Base-by-base conservation (phyloP, 2,797 vertebrate genomes). In the Odontamblyopus lacepedii region DNA sequence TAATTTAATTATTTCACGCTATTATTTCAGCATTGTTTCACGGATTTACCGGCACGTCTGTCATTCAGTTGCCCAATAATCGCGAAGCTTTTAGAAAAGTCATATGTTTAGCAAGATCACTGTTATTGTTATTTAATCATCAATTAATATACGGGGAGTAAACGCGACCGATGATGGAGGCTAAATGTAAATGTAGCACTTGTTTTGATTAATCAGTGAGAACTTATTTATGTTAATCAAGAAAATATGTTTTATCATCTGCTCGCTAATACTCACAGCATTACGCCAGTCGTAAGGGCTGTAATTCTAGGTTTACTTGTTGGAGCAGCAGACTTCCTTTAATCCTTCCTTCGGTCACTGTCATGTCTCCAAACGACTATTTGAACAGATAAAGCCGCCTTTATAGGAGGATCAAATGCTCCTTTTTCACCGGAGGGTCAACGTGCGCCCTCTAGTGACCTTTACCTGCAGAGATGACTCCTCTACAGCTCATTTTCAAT, bases 401-500 rank as follows among this genome's bases (percentile, higher is more conserved):
- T 61, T 6, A 60, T 69, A 30, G n/a, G 26, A 64, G 71, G 15
- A 82, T 78, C 74, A 81, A 78, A 74, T 38, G 15, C 53, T 57
- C 71, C 51, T 48, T 4, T 55, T 18, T 85, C 71, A 80, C 61
- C 1, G 16, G 3, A 8, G 35, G n/a, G 16, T 62, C n/a, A 16
- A 18, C 2, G 12, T 63, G 79, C 83, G 12, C 84, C 88, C 80
- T 83, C 88, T 89, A 87, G 85, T 66, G 89, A 65, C 60, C 19
- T 6, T 48, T 78, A 48, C 8, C 15, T 61, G 59, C 18, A 35
- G 6, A 30, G 4, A 6, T 2, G 11, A 44, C 32, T 35, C 32
- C 32, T 5, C 41, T 4, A 13, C 13, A 44, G 4, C 41, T 44
- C 41, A 44, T 44, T 44, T 44, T 44, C 41, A 44, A 44, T 13